A percentile compares a stretch with the other conserved stretches of the same genome.
phyloP scores from a whole-genome alignment of 2,113 vertebrate genomes.

The Balaeniceps rex region DNA sequence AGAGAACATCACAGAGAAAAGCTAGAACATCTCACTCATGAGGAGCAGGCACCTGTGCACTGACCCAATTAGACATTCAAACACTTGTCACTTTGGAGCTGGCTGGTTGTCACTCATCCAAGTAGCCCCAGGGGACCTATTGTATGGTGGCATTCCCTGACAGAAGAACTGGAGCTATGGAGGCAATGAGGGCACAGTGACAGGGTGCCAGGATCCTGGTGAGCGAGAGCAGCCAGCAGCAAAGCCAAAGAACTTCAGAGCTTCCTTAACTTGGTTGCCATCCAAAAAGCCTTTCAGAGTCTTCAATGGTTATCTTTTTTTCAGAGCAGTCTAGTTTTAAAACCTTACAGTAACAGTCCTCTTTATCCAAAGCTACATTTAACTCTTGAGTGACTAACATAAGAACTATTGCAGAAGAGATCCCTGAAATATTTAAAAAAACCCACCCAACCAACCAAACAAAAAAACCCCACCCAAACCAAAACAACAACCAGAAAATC shows the following conservation, averaged over 20 bases:
- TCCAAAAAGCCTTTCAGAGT: constrained; percentile 42
- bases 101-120: constrained; percentile 43
- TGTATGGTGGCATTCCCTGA: constrained; percentile 16
- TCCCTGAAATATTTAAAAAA: neutral
- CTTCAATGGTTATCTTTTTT: constrained; percentile 41
- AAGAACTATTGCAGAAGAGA: neutral
- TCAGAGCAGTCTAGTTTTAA: neutral
- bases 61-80: constrained; percentile 58
- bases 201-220: constrained; percentile 48
- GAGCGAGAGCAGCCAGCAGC: neutral
- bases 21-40: constrained; percentile 11
- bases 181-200: neutral
- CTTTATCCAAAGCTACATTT: constrained; percentile 6
- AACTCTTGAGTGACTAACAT: constrained; percentile 4
- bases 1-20: neutral
- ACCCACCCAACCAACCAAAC: no score
- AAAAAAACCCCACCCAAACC: neutral
- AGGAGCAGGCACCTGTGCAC: constrained; percentile 33
- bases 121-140: neutral
- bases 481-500: no score
- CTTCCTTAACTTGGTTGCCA: constrained; percentile 43
- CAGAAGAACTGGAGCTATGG: constrained; percentile 1
- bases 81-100: constrained; percentile 51
- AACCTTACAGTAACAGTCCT: constrained; percentile 26
- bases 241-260: constrained; percentile 41